Evolutionary conservation across 2,888 invertebrate genomes (phyloP).

Genomic region (Torymus aiolomorphi): DNA sequence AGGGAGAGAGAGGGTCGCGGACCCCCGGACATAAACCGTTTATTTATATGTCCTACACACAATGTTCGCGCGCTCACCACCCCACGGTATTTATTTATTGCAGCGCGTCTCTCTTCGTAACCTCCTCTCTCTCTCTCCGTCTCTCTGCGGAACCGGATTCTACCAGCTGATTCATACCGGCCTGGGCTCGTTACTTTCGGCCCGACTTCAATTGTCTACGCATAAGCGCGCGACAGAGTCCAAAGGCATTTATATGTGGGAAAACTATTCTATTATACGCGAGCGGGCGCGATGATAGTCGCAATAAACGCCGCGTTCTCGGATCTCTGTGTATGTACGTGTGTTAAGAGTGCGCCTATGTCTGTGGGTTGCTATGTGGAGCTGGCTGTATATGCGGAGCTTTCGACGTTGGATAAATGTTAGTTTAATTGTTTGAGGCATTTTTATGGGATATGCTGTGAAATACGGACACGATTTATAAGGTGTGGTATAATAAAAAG

Average conservation of each 20-base stretch:
- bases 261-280: conserved; percentile 52
- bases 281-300: conserved; percentile 23
- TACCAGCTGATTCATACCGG: conserved; percentile 44
- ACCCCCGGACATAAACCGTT: conserved; percentile 73
- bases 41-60: conserved; percentile 74
- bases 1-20: conserved; percentile 47
- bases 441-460: neutral
- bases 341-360: neutral
- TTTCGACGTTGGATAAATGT: conserved; percentile 21
- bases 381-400: neutral
- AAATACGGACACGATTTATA: too few relatives aligned
- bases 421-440: conserved; percentile 26
- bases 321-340: too few relatives aligned
- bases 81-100: conserved; percentile 70
- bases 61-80: conserved; percentile 66
- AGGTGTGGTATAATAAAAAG: neutral
- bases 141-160: conserved; percentile 46
- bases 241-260: conserved; percentile 32
- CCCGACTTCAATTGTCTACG: conserved; percentile 32
- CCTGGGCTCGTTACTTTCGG: conserved; percentile 47
- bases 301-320: conserved; percentile 39
- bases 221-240: conserved; percentile 10
- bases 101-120: conserved; percentile 31
- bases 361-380: neutral
- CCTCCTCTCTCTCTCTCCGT: neutral